Evolutionary conservation across 1,140 invertebrate genomes (phyloP).

Genomic region (Bombus sibiricus): DNA sequence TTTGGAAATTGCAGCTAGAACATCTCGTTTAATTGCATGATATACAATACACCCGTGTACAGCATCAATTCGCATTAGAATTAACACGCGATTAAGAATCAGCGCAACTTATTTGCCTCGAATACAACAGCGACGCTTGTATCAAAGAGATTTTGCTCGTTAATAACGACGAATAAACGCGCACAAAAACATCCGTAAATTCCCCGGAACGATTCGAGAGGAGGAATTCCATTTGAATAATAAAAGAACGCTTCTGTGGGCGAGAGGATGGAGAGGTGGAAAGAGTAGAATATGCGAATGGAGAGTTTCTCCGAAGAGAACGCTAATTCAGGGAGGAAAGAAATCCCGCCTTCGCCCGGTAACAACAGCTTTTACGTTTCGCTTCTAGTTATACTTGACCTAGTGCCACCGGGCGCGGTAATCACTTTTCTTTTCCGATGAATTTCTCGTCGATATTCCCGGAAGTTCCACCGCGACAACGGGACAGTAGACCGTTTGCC

Average conservation of each 20-base stretch:
- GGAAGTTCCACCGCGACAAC: neutral
- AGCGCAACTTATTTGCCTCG: neutral
- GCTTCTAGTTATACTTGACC: slow-evolving; percentile 46
- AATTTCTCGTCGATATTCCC: slow-evolving; percentile 34
- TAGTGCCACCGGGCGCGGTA: slow-evolving; percentile 27
- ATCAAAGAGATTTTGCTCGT: neutral
- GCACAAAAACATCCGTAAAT: slow-evolving; percentile 15
- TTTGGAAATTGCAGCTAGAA: neutral
- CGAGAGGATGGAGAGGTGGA: neutral
- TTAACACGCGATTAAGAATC: slow-evolving; percentile 5
- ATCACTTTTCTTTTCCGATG: slow-evolving; percentile 41
- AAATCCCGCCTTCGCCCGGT: slow-evolving; percentile 3
- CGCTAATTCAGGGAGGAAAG: slow-evolving; percentile 26
- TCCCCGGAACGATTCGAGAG: neutral
- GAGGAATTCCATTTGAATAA: slow-evolving; percentile 32
- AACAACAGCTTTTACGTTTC: slow-evolving; percentile 40
- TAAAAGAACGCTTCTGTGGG: slow-evolving; percentile 6
- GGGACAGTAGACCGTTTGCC: neutral
- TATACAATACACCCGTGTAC: neutral
- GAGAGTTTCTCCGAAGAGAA: slow-evolving; percentile 2
- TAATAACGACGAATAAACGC: slow-evolving; percentile 15
- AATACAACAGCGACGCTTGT: neutral
- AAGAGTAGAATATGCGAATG: neutral
- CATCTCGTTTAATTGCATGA: neutral
- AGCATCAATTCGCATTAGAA: neutral